Conservation (phyloP, 2,113 vertebrate genomes). For the Sigmodon hispidus region DNA sequence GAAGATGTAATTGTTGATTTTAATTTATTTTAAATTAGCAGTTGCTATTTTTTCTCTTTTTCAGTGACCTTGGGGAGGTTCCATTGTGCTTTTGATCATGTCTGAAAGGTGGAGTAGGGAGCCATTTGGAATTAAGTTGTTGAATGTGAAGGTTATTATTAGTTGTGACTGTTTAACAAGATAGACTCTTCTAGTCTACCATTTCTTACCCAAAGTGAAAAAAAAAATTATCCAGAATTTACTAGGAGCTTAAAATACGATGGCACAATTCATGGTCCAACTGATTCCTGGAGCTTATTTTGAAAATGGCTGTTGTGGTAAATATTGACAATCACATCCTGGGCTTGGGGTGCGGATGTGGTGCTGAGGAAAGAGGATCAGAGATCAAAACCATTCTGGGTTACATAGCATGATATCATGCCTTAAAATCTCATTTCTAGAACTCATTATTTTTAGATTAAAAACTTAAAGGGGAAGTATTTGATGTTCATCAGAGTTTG, state of each 20-base stretch:
- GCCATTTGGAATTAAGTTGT: slow-evolving; percentile 46
- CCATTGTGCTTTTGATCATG: neutral
- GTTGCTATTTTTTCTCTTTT: neutral
- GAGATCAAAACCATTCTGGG: neutral
- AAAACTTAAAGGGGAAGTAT: slow-evolving; percentile 15
- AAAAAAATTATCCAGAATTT: slow-evolving; percentile 50
- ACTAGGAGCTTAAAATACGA: slow-evolving; percentile 18
- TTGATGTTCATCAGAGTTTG: slow-evolving; percentile 18
- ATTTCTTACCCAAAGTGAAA: slow-evolving; percentile 44
- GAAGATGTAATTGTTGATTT: slow-evolving; percentile 18
- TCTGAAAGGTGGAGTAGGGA: slow-evolving; percentile 38
- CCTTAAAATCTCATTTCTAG: neutral
- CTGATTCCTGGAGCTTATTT: slow-evolving; percentile 39
- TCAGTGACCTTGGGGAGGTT: neutral
- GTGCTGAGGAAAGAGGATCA: neutral
- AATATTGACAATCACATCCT: neutral
- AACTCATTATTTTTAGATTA: slow-evolving; percentile 31
- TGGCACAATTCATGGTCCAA: slow-evolving; percentile 13
- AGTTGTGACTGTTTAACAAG: slow-evolving; percentile 33
- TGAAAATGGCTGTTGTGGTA: neutral
- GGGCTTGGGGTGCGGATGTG: neutral
- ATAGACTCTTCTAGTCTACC: neutral
- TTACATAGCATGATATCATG: neutral
- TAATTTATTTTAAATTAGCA: slow-evolving; percentile 41
- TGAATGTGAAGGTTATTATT: neutral